Percentiles rank a stretch among this genome's conserved stretches.
Conservation (phyloP, 2,797 vertebrate genomes). For the Channallabes apus region DNA sequence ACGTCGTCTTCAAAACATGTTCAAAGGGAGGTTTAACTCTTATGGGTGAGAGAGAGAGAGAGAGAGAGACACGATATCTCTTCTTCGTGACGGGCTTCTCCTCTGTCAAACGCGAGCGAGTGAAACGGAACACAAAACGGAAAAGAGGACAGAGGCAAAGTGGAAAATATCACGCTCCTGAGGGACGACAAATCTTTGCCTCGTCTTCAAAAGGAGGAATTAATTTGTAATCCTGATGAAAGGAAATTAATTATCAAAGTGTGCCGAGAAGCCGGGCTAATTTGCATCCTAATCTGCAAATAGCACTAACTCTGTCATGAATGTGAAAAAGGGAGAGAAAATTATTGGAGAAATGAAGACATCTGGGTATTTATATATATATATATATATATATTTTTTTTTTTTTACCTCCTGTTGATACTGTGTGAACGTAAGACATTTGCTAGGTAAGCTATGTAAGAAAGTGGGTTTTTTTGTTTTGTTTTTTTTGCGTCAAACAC, state of each 20-base stretch:
- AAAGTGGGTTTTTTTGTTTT: background rate
- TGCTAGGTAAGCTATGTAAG: background rate
- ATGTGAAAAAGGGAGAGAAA: conserved; percentile 1
- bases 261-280: conserved; percentile 11
- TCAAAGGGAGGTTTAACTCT: conserved; percentile 22
- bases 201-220: conserved; percentile 38
- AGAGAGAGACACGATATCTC: conserved; percentile 8
- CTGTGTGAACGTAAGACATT: background rate
- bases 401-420: background rate
- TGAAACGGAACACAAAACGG: conserved; percentile 30
- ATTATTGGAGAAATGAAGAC: conserved; percentile 21
- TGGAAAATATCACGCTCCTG: conserved; percentile 39
- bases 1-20: background rate
- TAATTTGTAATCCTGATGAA: conserved; percentile 27
- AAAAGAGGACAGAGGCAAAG: conserved; percentile 35
- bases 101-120: conserved; percentile 20
- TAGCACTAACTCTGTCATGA: background rate
- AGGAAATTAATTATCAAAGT: conserved; percentile 44
- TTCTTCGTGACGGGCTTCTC: conserved; percentile 35
- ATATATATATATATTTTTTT: no score
- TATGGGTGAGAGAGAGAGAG: background rate
- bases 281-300: conserved; percentile 30
- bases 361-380: background rate
- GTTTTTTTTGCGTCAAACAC: background rate
- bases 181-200: conserved; percentile 17